Percentiles rank a stretch among this genome's conserved stretches.
Evolutionary conservation across 2,113 vertebrate species (phyloP).

Genomic region (Condylura cristata): DNA sequence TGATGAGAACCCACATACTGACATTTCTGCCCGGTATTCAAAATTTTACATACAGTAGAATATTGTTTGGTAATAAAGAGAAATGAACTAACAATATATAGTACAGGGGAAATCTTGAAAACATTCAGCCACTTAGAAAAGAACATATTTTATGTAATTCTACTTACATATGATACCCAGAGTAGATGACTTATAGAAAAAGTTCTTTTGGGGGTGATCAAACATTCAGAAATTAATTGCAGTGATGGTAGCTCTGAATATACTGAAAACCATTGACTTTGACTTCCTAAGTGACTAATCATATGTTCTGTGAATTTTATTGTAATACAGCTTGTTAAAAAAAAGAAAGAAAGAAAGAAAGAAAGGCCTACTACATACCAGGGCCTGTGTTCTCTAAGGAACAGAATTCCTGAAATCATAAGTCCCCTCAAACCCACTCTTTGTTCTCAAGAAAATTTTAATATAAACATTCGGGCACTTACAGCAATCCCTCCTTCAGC

Average conservation of each 20-base stretch:
- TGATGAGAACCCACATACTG: no score
- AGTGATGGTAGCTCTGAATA: neutral
- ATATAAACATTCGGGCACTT: neutral
- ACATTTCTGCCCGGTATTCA: no score
- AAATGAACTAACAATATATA: neutral
- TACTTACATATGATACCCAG: neutral
- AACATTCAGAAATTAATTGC: neutral
- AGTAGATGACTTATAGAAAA: neutral
- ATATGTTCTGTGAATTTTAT: neutral
- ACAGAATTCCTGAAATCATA: neutral
- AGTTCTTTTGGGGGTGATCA: neutral
- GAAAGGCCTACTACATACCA: neutral
- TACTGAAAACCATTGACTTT: neutral
- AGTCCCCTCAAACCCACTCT: neutral
- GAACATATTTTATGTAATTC: neutral
- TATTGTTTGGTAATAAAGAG: neutral
- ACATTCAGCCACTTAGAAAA: neutral
- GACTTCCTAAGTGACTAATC: neutral
- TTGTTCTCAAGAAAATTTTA: neutral
- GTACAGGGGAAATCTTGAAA: neutral
- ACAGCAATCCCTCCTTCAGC: neutral
- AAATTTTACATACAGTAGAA: neutral
- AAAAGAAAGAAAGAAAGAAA: no score
- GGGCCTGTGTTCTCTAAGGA: neutral
- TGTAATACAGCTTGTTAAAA: neutral